Base-by-base conservation (phyloP, 2,888 invertebrate species). In the Mythimna pallens region DNA sequence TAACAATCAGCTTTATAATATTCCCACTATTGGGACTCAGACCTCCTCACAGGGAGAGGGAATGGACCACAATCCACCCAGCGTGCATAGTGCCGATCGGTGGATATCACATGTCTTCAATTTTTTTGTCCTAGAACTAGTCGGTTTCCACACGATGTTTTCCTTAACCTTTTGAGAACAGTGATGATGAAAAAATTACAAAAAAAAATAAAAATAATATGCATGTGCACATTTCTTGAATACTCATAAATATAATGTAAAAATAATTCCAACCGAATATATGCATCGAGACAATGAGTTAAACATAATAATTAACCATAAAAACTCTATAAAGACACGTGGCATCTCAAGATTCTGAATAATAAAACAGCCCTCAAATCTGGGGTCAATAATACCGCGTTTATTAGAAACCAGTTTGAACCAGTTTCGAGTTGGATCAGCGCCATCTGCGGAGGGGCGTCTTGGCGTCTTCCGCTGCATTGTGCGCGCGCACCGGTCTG, bases 381-480 rank as follows among this genome's bases (percentile, higher is more conserved):
- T 88, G 91, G 92, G 94, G 94, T 95, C 94, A 94, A 93, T 93
- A 93, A 91, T 92, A 91, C 90, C 83, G 88, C 87, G 89, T 89
- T 88, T 85, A 89, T 89, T 89, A 85, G 87, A 89, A 87, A 92
- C 90, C 91, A 90, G 90, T 91, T 92, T 92, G 88, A 83, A 90
- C 90, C 91, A 90, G 90, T 91, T 92, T 92, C 89, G 90, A 92
- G 92, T 93, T 94, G 90, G 92, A 87, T 59, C 85, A 76, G 64
- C 79, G 95, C 92, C 92, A 93, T 91, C 94, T 95, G 94, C 93
- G 91, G 92, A 93, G 93, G 94, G 93, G 90, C 94, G 92, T 94
- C 95, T 95, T 95, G 92, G 90, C 94, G 92, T 94, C 95, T 95
- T 96, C 96, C 96, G 96, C 88, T 94, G 94, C 92, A 94, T 96